Conservation (phyloP, 2,797 vertebrate species). For the Siniperca scherzeri region DNA sequence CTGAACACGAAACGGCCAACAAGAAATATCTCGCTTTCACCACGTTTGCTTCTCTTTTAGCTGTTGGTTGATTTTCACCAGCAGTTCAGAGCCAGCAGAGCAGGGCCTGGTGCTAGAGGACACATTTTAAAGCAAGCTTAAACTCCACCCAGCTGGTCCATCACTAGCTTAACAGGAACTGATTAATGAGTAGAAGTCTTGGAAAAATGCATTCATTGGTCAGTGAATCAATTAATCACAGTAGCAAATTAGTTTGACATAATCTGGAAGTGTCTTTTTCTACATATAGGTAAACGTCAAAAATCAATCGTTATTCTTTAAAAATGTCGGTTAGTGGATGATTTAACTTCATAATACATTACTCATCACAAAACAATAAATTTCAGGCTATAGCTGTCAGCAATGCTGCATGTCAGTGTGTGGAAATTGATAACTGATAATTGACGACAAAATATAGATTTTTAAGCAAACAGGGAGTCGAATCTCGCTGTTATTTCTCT, state of each 20-base stretch:
- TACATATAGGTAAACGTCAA: not conserved
- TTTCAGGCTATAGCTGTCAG: not conserved
- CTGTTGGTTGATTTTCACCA: not conserved
- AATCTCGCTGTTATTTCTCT: not conserved
- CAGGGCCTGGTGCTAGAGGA: not conserved
- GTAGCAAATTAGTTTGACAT: not conserved
- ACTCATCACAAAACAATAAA: not conserved
- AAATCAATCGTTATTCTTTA: not conserved
- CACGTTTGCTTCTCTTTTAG: not conserved
- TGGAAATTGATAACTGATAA: not conserved
- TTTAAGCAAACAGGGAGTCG: not conserved
- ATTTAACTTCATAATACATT: not conserved
- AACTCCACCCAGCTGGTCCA: not conserved
- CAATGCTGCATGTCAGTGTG: not conserved
- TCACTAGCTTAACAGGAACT: not conserved
- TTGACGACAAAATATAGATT: not conserved
- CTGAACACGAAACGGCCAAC: not conserved
- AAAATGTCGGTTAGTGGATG: not conserved
- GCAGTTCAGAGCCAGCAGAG: not conserved
- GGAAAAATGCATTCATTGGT: not conserved
- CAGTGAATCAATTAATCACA: not conserved
- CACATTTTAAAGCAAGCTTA: constrained; percentile 14
- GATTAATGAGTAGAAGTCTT: not conserved
- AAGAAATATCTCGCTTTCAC: not conserved
- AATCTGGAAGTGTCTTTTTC: not conserved